phyloP scores from a whole-genome alignment of 1,140 invertebrate genomes.

The Scaptodrosophila lebanonensis region DNA sequence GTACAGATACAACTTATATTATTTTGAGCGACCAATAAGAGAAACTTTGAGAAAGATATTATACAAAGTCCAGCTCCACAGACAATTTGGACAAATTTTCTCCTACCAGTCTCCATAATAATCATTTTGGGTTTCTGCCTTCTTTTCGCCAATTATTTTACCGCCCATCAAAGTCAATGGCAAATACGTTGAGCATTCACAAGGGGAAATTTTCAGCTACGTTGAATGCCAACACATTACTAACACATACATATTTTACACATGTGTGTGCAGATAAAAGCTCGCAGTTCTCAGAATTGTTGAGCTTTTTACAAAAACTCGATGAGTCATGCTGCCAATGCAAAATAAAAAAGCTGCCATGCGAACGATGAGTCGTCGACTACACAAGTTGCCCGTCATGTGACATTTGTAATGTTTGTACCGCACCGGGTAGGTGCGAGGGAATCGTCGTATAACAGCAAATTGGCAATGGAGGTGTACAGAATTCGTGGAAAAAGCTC shows the following conservation, averaged over 20 bases:
- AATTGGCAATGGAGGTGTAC: conserved; percentile 8
- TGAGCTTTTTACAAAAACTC: conserved; percentile 42
- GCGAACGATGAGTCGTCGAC: background rate
- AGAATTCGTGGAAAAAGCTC: conserved; percentile 61
- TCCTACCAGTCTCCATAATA: too few relatives aligned
- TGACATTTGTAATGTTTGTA: conserved; percentile 51
- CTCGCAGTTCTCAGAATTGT: background rate
- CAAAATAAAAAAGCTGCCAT: conserved; percentile 36
- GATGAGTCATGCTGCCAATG: conserved; percentile 61
- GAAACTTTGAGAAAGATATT: too few relatives aligned
- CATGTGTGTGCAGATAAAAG: background rate
- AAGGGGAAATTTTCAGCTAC: conserved; percentile 22
- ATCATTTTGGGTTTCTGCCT: too few relatives aligned
- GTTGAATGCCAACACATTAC: conserved; percentile 1
- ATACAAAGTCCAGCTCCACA: too few relatives aligned
- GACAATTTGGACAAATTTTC: too few relatives aligned
- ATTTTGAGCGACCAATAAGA: too few relatives aligned
- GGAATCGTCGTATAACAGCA: conserved; percentile 1
- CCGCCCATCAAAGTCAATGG: too few relatives aligned
- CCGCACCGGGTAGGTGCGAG: conserved; percentile 30
- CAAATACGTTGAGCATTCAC: conserved; percentile 8
- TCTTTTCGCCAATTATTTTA: too few relatives aligned
- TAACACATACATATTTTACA: background rate
- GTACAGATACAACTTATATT: too few relatives aligned
- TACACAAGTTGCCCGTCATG: conserved; percentile 33